Evolutionary conservation across 2,888 invertebrate genomes (phyloP).

Genomic region (Pteria penguin): DNA sequence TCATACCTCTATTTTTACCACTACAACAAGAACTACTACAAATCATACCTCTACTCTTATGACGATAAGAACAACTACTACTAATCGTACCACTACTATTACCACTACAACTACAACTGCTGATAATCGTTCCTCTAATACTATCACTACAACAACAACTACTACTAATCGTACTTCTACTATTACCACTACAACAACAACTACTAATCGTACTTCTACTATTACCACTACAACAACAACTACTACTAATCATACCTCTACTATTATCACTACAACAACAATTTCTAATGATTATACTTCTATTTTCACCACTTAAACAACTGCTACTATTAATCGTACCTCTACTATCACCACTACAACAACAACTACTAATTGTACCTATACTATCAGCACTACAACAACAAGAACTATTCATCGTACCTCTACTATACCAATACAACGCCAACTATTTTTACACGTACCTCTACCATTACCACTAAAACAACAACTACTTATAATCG

Average conservation of each 20-base stretch:
- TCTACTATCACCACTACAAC: constrained; percentile 37
- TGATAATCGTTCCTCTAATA: constrained; percentile 5
- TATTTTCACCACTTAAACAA: constrained; percentile 35
- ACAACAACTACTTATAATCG: neutral
- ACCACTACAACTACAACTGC: neutral
- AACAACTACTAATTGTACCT: constrained; percentile 37
- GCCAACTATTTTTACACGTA: neutral
- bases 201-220: neutral
- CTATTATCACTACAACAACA: neutral
- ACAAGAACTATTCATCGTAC: constrained; percentile 30
- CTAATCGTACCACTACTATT: neutral
- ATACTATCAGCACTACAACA: constrained; percentile 29
- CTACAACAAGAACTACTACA: constrained; percentile 14
- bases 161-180: no score
- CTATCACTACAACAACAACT: constrained; percentile 25
- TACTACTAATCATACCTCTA: no score
- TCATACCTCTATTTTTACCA: constrained; percentile 31
- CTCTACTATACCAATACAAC: constrained; percentile 9
- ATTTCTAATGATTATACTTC: neutral
- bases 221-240: neutral
- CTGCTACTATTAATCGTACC: constrained; percentile 38
- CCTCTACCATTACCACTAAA: neutral
- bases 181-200: neutral
- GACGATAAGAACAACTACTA: neutral
- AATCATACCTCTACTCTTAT: constrained; percentile 10